Conservation (phyloP, 2,888 invertebrate species). For the Deilephila porcellus region DNA sequence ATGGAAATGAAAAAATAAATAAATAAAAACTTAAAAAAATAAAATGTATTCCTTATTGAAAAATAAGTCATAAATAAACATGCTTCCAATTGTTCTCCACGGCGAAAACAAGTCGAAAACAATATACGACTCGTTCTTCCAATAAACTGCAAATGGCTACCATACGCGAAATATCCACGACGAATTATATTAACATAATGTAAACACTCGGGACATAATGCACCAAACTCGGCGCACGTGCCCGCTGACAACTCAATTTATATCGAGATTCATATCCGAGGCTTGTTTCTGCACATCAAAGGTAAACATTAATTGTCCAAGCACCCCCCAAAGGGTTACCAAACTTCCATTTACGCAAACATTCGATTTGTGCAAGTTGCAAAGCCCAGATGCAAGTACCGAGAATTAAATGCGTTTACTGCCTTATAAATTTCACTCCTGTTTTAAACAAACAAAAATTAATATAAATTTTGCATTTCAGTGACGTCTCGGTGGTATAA, state of each 20-base stretch:
- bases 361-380: background rate
- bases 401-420: too few species aligned
- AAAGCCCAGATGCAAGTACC: background rate
- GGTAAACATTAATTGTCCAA: conserved; percentile 72
- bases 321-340: conserved; percentile 39
- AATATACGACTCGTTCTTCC: background rate
- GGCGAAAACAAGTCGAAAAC: background rate
- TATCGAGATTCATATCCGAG: conserved; percentile 72
- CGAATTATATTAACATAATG: conserved; percentile 59
- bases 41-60: too few species aligned
- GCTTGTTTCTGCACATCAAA: conserved; percentile 76
- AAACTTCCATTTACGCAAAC: background rate
- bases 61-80: background rate
- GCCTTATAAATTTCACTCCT: too few species aligned
- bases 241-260: conserved; percentile 75
- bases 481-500: too few species aligned
- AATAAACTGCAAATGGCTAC: background rate
- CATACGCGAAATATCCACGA: conserved; percentile 33
- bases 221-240: conserved; percentile 49
- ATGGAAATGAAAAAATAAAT: too few species aligned
- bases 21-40: too few species aligned
- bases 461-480: too few species aligned
- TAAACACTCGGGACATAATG: conserved; percentile 59
- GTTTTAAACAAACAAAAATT: too few species aligned
- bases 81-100: background rate